Base-by-base conservation (phyloP, 37 sponge, comb jelly and placozoan species). In the Chondrilla cf. caribensis region DNA sequence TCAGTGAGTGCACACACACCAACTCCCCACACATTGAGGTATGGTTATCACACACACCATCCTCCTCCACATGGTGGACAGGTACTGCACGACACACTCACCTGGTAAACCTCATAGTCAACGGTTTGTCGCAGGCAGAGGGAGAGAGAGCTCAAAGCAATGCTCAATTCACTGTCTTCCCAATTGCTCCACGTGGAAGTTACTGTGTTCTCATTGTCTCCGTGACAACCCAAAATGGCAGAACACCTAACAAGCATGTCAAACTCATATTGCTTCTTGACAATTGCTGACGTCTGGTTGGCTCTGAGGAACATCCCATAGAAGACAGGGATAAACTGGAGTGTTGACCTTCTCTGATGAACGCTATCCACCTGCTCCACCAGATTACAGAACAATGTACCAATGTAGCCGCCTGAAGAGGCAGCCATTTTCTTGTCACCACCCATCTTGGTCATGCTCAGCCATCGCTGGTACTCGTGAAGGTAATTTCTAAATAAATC, bases 251-350 rank as follows among this genome's bases (percentile, higher is more conserved):
- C 76, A 31, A 73, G 44, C 7, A 73, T 32, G 15, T 2, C 2
- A 24, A 73, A 73, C 43, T 73, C 44, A 2, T n/a, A 39, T 21
- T 19, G n/a, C 36, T 42, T 73, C 76, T 73, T 73, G 25, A 73
- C 44, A 2, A 21, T 43, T 25, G 17, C 22, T 19, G 41, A 37
- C 18, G 2, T 42, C 25, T 40, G 43, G 25, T 42, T 43, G 41
- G 25, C 24, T 37, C 15, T 2, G 11, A 73, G 42, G 24, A 73
- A 39, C 41, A 43, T 32, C 19, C 1, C 41, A 2, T 41, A 73
- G 42, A 73, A 40, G 43, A 39, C 21, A 42, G 76, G 76, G 43
- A 73, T 0, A 37, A 43, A 73, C 2, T n/a, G 24, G 1, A 39
- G 44, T 3, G 43, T n/a, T 39, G 43, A 22, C 24, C 43, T 14